Conservation (phyloP, 1,140 invertebrate species). For the Heliconius hewitsoni region DNA sequence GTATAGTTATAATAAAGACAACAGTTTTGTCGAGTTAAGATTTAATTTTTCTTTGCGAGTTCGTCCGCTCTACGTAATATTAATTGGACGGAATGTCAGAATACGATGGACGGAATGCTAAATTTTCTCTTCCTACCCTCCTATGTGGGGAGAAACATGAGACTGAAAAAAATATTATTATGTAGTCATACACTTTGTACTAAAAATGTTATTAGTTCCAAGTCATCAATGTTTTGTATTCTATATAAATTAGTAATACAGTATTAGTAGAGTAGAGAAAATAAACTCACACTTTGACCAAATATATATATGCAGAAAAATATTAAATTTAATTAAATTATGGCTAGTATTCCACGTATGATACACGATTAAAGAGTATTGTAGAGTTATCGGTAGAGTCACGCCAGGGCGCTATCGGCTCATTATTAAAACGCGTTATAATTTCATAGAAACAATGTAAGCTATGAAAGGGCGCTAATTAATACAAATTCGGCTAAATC, state of each 20-base stretch:
- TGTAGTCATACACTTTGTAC: too few relatives aligned
- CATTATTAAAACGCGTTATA: conserved; percentile 8
- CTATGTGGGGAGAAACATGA: too few relatives aligned
- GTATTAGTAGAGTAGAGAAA: neutral
- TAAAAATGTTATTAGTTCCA: too few relatives aligned
- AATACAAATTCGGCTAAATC: conserved; percentile 12
- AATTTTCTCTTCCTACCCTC: too few relatives aligned
- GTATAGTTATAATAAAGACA: too few relatives aligned
- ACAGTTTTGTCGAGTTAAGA: too few relatives aligned
- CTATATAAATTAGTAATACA: neutral
- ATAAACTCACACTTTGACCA: too few relatives aligned
- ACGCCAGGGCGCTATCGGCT: neutral
- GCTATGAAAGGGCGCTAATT: conserved; percentile 8
- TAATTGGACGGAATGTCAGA: too few relatives aligned
- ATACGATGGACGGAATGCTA: neutral
- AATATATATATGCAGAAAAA: neutral
- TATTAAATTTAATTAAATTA: neutral
- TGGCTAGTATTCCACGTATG: neutral
- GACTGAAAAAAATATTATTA: too few relatives aligned
- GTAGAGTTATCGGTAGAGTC: neutral
- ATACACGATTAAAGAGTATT: neutral
- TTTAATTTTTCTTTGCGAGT: too few relatives aligned
- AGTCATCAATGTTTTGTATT: too few relatives aligned
- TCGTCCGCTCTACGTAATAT: too few relatives aligned
- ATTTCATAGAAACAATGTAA: conserved; percentile 11